Conservation (phyloP, 1,140 invertebrate genomes). For the Drosophila azteca region DNA sequence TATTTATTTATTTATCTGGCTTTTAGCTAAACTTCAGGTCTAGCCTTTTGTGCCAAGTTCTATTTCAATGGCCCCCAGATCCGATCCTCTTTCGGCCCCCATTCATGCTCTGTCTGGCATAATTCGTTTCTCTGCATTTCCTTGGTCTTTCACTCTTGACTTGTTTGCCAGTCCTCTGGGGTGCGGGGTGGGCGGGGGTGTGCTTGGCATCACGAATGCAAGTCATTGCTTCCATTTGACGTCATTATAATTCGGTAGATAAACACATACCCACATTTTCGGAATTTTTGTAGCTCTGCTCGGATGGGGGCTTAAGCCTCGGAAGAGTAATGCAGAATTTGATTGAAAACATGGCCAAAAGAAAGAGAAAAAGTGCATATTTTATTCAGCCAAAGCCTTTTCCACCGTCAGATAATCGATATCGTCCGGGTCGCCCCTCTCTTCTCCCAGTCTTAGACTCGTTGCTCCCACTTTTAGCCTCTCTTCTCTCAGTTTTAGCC, state of each 20-base stretch:
- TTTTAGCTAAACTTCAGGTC: constrained; percentile 76
- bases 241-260: constrained; percentile 57
- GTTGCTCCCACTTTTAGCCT: constrained; percentile 13
- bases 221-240: constrained; percentile 63
- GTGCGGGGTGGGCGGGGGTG: not conserved
- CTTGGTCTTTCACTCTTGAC: constrained; percentile 52
- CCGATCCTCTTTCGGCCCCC: constrained; percentile 18
- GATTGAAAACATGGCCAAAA: constrained; percentile 30
- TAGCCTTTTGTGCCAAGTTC: constrained; percentile 69
- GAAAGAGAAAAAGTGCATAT: constrained; percentile 33
- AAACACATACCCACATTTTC: constrained; percentile 12
- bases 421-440: constrained; percentile 15
- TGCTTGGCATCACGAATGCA: constrained; percentile 1
- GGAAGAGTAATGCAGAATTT: constrained; percentile 27
- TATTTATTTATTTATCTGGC: constrained; percentile 71
- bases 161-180: constrained; percentile 44
- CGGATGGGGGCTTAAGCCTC: constrained; percentile 2
- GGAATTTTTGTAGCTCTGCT: constrained; percentile 27
- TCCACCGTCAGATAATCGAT: constrained; percentile 44
- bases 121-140: constrained; percentile 29
- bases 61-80: constrained; percentile 64
- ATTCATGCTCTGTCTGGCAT: constrained; percentile 62
- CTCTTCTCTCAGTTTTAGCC: too few relatives aligned
- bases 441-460: not conserved
- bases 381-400: constrained; percentile 27